Conservation (phyloP, 2,113 vertebrate species). For the Ageneiosus marmoratus region DNA sequence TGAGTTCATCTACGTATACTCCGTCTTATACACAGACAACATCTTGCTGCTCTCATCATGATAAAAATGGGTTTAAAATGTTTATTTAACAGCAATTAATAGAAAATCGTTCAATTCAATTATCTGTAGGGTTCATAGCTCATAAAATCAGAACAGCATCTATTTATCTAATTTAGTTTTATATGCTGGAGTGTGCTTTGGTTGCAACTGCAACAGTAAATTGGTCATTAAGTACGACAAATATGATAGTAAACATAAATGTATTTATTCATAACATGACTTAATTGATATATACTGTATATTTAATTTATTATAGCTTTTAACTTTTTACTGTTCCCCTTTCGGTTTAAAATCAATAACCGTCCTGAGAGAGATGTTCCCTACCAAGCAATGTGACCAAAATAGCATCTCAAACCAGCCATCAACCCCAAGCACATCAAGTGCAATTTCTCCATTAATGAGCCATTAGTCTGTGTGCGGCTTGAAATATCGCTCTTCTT, state of each 20-base stretch:
- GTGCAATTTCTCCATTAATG: slow-evolving; percentile 54
- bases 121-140: not conserved
- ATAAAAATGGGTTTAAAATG: not conserved
- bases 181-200: not conserved
- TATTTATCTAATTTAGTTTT: slow-evolving; percentile 4
- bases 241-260: not conserved
- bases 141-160: slow-evolving; percentile 2
- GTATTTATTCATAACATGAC: not conserved
- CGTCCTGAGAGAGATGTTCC: slow-evolving; percentile 3
- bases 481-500: slow-evolving; percentile 80
- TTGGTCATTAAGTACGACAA: not conserved
- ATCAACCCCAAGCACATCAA: slow-evolving; percentile 34
- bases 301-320: not conserved
- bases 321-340: not conserved
- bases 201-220: not conserved
- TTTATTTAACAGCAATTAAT: slow-evolving; percentile 8
- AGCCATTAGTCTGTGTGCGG: slow-evolving; percentile 58
- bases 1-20: not conserved
- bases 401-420: slow-evolving; percentile 43
- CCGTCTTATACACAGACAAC: not conserved
- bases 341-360: not conserved
- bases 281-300: not conserved
- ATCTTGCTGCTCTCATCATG: not conserved
- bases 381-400: slow-evolving; percentile 18
- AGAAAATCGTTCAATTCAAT: not conserved